Conservation (phyloP, 2,113 vertebrate species). For the Corvus cornix region DNA sequence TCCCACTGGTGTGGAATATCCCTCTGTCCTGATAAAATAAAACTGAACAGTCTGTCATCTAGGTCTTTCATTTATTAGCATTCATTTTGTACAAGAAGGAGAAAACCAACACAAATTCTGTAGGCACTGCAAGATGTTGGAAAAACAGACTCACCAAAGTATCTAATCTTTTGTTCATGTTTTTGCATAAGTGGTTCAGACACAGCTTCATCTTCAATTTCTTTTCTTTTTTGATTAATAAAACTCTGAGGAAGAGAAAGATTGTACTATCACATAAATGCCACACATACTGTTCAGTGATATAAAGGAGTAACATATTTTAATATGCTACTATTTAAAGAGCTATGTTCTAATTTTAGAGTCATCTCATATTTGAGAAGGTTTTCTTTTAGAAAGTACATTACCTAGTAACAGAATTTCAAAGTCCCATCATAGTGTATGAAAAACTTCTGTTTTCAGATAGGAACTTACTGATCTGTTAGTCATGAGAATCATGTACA, state of each 20-base stretch:
- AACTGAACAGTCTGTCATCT: neutral
- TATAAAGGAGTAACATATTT: neutral
- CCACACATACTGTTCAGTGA: neutral
- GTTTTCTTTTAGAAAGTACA: neutral
- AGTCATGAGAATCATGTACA: neutral
- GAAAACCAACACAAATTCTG: neutral
- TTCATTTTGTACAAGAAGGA: neutral
- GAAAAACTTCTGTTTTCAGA: neutral
- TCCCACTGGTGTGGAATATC: neutral
- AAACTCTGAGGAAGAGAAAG: slow-evolving; percentile 82
- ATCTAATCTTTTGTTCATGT: slow-evolving; percentile 89
- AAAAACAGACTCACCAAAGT: slow-evolving; percentile 87
- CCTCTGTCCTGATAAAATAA: neutral
- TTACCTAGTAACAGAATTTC: neutral
- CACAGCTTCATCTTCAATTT: slow-evolving; percentile 82
- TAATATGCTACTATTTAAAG: neutral
- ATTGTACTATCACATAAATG: neutral
- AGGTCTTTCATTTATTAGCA: neutral
- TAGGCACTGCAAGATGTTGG: neutral
- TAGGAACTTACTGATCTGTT: neutral
- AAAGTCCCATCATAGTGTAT: neutral
- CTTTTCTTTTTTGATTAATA: slow-evolving; percentile 85
- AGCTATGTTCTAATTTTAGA: neutral
- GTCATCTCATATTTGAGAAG: neutral
- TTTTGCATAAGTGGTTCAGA: slow-evolving; percentile 87